Conservation (phyloP, 2,113 vertebrate species). For the Progne subis region DNA sequence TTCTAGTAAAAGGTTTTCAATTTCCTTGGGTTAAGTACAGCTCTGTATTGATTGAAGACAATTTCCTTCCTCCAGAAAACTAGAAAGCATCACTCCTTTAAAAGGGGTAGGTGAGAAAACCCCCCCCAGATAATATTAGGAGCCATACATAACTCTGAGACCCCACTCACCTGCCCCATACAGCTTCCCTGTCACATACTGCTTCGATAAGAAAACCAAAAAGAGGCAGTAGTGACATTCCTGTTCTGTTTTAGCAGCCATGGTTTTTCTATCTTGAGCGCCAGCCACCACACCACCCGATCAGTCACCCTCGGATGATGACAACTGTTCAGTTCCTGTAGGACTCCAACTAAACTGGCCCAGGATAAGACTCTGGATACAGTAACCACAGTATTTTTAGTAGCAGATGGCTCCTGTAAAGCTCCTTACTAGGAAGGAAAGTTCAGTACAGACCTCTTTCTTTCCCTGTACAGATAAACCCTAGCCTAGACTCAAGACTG, state of each 20-base stretch:
- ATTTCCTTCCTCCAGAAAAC: not conserved
- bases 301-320: not conserved
- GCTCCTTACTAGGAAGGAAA: slow-evolving; percentile 10
- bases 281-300: not conserved
- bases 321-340: slow-evolving; percentile 15
- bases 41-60: not conserved
- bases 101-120: not conserved
- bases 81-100: not conserved
- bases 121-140: not conserved
- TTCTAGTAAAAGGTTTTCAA: not conserved
- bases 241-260: slow-evolving; percentile 11
- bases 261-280: slow-evolving; percentile 39
- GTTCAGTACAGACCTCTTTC: not conserved
- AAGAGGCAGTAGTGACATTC: not conserved
- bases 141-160: not conserved
- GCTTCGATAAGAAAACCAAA: not conserved
- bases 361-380: slow-evolving; percentile 18
- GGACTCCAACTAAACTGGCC: not conserved
- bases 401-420: not conserved
- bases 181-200: not conserved
- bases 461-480: not conserved
- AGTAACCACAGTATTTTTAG: slow-evolving; percentile 43
- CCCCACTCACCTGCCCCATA: not conserved
- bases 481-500: not conserved
- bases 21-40: not conserved